phyloP scores from a whole-genome alignment of 1,140 invertebrate species.

The Drosophila seguyi region DNA sequence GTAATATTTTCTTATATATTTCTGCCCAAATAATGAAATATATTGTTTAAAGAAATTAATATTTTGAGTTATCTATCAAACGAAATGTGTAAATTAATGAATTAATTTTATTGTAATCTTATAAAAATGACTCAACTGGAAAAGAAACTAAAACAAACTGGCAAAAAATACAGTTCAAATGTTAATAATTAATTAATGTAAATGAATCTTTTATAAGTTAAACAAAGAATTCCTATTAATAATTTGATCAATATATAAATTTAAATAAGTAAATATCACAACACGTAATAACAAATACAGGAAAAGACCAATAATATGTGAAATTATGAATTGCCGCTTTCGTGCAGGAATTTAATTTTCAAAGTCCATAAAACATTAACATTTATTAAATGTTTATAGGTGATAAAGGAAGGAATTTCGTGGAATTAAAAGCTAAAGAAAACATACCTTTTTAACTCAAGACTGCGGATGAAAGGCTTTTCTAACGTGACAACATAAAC shows the following conservation, averaged over 20 bases:
- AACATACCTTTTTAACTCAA: not conserved
- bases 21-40: no score
- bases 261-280: not conserved
- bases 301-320: not conserved
- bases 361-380: not conserved
- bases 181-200: no score
- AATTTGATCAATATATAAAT: not conserved
- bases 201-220: not conserved
- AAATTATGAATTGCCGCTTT: not conserved
- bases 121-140: no score
- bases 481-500: slow-evolving; percentile 12
- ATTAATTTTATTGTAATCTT: no score
- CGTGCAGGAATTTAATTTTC: slow-evolving; percentile 3
- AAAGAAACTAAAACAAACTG: no score
- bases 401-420: not conserved
- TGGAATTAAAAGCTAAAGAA: not conserved
- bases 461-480: not conserved
- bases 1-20: no score
- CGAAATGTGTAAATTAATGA: no score
- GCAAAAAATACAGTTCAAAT: no score
- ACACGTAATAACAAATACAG: not conserved
- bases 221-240: not conserved
- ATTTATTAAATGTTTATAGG: slow-evolving; percentile 1
- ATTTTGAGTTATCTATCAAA: no score
- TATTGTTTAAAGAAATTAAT: no score